These are phyloP conservation scores for Arion vulgaris DNA, from an alignment of 1,140 invertebrate species.

Conservation along the genomic window DNA sequence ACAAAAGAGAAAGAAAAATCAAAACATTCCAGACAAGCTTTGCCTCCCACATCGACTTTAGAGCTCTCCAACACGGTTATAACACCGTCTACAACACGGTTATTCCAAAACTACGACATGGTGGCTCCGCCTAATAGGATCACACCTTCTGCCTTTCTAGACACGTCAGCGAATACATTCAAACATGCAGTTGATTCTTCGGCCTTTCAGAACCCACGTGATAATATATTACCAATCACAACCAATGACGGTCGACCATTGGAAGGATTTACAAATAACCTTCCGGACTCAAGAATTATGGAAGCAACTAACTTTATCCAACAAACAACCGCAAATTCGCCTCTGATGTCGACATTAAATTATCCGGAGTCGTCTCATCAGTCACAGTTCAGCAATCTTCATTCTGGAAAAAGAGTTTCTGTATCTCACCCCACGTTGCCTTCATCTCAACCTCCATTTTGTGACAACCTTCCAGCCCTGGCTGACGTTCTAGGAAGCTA, in stretches of 20 bases:
- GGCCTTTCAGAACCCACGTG: constrained; percentile 57
- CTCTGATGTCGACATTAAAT: not conserved
- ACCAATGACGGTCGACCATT: not conserved
- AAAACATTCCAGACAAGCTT: constrained; percentile 41
- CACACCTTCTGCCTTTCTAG: constrained; percentile 56
- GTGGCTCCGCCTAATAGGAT: constrained; percentile 68
- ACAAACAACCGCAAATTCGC: not conserved
- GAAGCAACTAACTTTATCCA: constrained; percentile 6
- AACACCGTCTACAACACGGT: too few species aligned
- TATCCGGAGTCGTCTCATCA: not conserved
- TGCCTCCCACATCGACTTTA: constrained; percentile 5
- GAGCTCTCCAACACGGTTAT: not conserved
- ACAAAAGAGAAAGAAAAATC: constrained; percentile 52
- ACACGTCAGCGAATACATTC: constrained; percentile 50
- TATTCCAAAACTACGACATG: constrained; percentile 61
- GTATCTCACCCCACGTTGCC: not conserved
- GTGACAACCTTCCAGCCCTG: constrained; percentile 47
- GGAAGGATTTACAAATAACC: not conserved
- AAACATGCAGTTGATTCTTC: constrained; percentile 59
- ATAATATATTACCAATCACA: not conserved
- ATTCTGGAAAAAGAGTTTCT: not conserved
- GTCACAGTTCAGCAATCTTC: not conserved
- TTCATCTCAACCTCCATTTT: not conserved
- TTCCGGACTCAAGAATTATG: not conserved
- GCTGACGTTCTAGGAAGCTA: constrained; percentile 44